Evolutionary conservation across 2,888 invertebrate species (phyloP), one percentile per base, ranked within the genome.

Genomic region (Ptycholaimellus sp.): DNA sequence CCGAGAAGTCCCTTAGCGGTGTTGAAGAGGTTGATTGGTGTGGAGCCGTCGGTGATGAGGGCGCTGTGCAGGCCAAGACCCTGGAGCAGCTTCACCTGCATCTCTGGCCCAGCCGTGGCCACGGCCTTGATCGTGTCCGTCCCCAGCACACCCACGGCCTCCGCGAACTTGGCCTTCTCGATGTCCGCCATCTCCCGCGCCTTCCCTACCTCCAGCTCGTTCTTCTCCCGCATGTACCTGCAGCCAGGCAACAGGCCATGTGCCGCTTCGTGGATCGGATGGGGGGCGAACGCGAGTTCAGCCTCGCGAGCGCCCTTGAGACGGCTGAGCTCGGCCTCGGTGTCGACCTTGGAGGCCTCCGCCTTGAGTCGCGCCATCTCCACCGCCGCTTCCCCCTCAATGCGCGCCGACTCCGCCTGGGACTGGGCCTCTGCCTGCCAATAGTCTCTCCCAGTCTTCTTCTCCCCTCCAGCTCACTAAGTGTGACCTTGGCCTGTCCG

Each of bases 41-140:
- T n/a, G n/a, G n/a, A n/a, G n/a, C 65, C 65, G 44, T 65, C 65
- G 0, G 65, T 65, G 44, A 65, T 65, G 4, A 65, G 51, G 1
- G 65, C 63, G 2, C 64, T 62, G 44, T 63, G 58, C 36, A 65
- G 50, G 3, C 64, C 64, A 20, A 65, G 52, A 7, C 59, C 51
- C 48, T 62, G 56, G 38, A 65, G 50, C 49, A 65, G 50, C 41
- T 56, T 56, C 32, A 59, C 56, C 57, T 65, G 63, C 48, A 59
- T 54, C 37, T 65, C 63, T 14, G 62, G 62, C 11, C 64, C 64
- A 38, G 63, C 52, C 19, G 42, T 39, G 22, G 54, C 54, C 19
- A 56, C 50, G 11, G 62, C 55, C 37, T 52, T 48, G 35, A 65
- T 52, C 1, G 64, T 65, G 30, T 55, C 52, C 3, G 58, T 42